A percentile compares a stretch with the other conserved stretches of the same genome.
Conservation (phyloP, 1,140 invertebrate genomes). For the Camponotus pennsylvanicus region DNA sequence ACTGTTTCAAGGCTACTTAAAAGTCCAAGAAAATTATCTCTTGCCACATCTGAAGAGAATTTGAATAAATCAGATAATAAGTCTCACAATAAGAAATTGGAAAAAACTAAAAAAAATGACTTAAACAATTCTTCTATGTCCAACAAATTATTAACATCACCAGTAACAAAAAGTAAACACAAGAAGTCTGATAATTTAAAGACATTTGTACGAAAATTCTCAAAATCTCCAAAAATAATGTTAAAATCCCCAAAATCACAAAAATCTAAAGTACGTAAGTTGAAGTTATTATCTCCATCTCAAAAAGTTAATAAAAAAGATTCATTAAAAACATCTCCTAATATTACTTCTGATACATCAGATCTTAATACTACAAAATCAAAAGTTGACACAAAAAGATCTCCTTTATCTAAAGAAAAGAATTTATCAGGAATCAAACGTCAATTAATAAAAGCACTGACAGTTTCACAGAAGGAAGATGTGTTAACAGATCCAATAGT, state of each 20-base stretch:
- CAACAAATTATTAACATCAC: neutral
- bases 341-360: neutral
- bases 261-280: constrained; percentile 46
- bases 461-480: neutral
- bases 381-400: constrained; percentile 28
- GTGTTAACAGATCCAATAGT: constrained; percentile 66
- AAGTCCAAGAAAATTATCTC: constrained; percentile 43
- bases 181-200: constrained; percentile 8
- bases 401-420: neutral
- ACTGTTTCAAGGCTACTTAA: constrained; percentile 19
- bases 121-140: neutral
- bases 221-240: constrained; percentile 74
- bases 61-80: neutral
- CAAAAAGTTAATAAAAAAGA: neutral
- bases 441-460: neutral
- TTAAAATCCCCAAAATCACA: constrained; percentile 59
- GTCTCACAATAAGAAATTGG: neutral
- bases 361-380: neutral
- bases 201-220: constrained; percentile 38
- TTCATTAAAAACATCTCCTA: neutral
- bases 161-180: neutral
- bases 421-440: neutral
- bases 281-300: neutral
- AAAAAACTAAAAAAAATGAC: neutral
- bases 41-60: neutral